These are phyloP conservation scores for Brachypalpus laphriformis DNA, from an alignment of 2,888 invertebrate species.

Conservation along the genomic window DNA sequence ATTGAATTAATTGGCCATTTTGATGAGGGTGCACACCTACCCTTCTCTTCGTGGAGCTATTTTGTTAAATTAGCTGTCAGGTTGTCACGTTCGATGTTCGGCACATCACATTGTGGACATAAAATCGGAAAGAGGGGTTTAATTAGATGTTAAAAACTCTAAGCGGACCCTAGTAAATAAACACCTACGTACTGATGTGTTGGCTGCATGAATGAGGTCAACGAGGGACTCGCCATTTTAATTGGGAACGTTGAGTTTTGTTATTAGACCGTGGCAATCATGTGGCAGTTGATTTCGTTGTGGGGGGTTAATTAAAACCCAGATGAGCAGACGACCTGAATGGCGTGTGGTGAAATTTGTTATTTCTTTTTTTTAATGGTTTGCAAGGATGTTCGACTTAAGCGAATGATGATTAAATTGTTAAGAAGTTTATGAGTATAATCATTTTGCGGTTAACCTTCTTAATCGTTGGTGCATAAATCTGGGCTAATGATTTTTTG, in stretches of 20 bases:
- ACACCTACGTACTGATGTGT: neutral
- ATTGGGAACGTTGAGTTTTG: constrained; percentile 37
- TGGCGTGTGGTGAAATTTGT: constrained; percentile 6
- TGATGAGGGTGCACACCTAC: constrained; percentile 10
- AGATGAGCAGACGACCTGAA: constrained; percentile 19
- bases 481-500: constrained; percentile 30
- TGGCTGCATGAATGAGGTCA: constrained; percentile 16
- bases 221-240: constrained; percentile 41
- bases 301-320: constrained; percentile 58
- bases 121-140: constrained; percentile 45
- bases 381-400: neutral
- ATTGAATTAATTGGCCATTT: constrained; percentile 48
- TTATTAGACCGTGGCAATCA: constrained; percentile 34
- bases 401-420: constrained; percentile 28
- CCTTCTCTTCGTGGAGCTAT: too few relatives aligned
- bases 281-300: constrained; percentile 25
- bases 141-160: constrained; percentile 48
- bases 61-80: constrained; percentile 58
- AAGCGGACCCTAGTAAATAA: neutral
- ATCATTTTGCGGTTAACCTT: constrained; percentile 44
- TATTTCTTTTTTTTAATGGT: neutral
- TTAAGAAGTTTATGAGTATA: constrained; percentile 33
- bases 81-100: constrained; percentile 48
- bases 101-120: constrained; percentile 48
- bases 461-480: constrained; percentile 24